These are phyloP conservation scores for Dasyurus viverrinus DNA, from an alignment of 2,113 vertebrate genomes.

Conservation along the genomic window DNA sequence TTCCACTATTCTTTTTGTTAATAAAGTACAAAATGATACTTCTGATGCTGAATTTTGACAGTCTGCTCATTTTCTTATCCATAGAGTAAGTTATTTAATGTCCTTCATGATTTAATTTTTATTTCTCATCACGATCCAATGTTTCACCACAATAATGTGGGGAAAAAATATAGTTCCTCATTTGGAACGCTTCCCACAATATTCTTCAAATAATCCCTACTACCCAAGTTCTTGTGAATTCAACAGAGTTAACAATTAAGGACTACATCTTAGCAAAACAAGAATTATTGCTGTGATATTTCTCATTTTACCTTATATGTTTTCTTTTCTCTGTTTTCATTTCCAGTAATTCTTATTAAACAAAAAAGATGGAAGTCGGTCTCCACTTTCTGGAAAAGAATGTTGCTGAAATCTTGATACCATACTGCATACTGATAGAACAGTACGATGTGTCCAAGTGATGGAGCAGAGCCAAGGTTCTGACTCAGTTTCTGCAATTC, in stretches of 20 bases:
- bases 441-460: slow-evolving; percentile 25
- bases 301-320: background rate
- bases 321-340: background rate
- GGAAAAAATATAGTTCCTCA: background rate
- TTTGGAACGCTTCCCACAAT: slow-evolving; percentile 29
- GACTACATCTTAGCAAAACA: background rate
- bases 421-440: background rate
- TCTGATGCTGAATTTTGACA: background rate
- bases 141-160: background rate
- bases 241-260: background rate
- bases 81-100: background rate
- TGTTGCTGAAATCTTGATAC: background rate
- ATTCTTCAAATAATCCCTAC: background rate
- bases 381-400: background rate
- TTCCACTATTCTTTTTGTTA: background rate
- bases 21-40: background rate
- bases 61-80: background rate
- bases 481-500: slow-evolving; percentile 51
- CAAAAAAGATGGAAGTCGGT: background rate
- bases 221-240: background rate
- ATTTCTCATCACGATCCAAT: slow-evolving; percentile 11
- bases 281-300: background rate
- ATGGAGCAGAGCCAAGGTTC: slow-evolving; percentile 38
- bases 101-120: slow-evolving; percentile 18
- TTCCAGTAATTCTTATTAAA: background rate